A percentile compares a stretch with the other conserved stretches of the same genome.
Conservation (phyloP, 2,113 vertebrate genomes). For the Podocnemis expansa region DNA sequence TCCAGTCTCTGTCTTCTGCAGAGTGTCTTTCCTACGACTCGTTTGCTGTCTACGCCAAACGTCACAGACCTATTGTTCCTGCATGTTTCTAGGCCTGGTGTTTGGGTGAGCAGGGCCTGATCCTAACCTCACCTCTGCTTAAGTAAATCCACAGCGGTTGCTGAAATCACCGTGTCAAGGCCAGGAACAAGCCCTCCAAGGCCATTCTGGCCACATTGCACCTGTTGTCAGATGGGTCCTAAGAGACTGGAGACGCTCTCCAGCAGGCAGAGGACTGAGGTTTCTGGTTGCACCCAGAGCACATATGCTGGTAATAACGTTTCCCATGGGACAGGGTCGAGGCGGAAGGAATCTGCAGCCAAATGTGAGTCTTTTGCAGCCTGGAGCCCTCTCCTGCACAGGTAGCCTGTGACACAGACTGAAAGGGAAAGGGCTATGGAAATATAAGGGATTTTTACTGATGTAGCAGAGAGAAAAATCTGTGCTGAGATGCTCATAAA, state of each 20-base stretch:
- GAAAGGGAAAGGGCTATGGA: background rate
- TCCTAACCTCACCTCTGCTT: fast-evolving
- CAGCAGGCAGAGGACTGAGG: no score
- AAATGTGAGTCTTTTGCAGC: background rate
- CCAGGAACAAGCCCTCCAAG: background rate
- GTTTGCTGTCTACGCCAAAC: conserved; percentile 55
- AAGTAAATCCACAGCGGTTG: fast-evolving
- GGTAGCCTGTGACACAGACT: background rate
- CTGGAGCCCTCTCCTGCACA: background rate
- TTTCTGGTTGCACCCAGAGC: background rate
- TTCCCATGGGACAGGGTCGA: fast-evolving
- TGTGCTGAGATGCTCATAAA: background rate
- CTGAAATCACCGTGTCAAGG: fast-evolving
- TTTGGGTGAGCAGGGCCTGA: background rate
- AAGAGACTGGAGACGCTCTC: background rate
- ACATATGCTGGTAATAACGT: background rate
- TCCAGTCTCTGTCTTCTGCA: conserved; percentile 33
- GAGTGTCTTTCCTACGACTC: conserved; percentile 6
- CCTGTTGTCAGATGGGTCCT: no score
- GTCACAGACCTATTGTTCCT: no score
- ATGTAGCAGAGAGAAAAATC: background rate
- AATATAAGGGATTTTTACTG: background rate
- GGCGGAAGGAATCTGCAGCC: background rate
- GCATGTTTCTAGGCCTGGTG: background rate
- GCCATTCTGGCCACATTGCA: no score